Percentiles rank a stretch among this genome's conserved stretches.
Conservation (phyloP, 2,888 invertebrate genomes). For the Cerastoderma edule region DNA sequence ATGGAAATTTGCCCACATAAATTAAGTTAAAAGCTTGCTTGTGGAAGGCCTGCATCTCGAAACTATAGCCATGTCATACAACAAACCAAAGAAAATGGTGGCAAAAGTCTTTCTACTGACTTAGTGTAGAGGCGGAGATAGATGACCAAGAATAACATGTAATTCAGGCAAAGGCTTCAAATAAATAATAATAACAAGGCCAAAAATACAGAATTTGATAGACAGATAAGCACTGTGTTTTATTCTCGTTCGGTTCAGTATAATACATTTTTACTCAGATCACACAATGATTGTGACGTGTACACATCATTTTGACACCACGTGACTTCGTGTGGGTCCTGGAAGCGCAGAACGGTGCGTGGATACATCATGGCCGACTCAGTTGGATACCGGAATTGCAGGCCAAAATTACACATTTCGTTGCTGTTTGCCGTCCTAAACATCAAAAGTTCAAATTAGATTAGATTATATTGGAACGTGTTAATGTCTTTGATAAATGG, state of each 20-base stretch:
- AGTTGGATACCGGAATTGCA: neutral
- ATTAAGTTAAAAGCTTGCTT: no score
- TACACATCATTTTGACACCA: constrained; percentile 19
- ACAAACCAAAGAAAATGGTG: no score
- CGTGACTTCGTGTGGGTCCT: neutral
- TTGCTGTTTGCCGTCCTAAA: constrained; percentile 6
- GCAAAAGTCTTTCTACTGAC: no score
- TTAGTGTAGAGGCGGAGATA: no score
- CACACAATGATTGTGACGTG: constrained; percentile 1
- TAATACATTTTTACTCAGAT: neutral
- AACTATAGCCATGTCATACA: no score
- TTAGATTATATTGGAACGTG: neutral
- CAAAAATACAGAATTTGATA: neutral
- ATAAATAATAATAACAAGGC: neutral
- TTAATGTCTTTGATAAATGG: neutral
- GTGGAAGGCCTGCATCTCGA: no score
- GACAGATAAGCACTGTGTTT: neutral
- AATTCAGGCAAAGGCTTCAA: neutral
- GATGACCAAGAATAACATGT: no score
- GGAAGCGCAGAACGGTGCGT: neutral
- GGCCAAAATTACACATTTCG: constrained; percentile 7
- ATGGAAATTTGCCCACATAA: no score
- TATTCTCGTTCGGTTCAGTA: neutral
- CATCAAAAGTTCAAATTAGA: neutral
- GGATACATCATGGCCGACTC: constrained; percentile 8